Evolutionary conservation across 1,140 invertebrate genomes (phyloP), one percentile per base, ranked within the genome.

Genomic region (Propsilocerus akamusi): DNA sequence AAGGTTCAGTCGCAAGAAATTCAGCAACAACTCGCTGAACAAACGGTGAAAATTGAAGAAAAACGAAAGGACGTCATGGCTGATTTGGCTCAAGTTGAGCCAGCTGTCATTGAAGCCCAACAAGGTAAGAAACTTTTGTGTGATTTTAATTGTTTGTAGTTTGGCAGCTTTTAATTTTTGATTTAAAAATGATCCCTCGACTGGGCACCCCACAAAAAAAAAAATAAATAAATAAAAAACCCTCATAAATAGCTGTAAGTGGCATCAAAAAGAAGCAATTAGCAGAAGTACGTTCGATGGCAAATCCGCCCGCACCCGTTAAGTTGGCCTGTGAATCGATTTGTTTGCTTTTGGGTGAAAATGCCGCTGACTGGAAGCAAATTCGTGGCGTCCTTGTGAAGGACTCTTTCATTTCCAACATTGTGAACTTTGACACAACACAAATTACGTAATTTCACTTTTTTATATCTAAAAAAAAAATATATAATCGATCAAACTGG

Each of bases 1-100:
- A 99, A 99, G 71, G 86, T 94, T 10, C 86, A 95, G 59, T 95
- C 90, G 58, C 93, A 99, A 68, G 91, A 97, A 65, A 92, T 99
- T 59, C 95, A 98, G 67, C 80, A 83, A 20, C 80, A 86, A 56
- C 68, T 99, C 53, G 83, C 86, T 51, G 77, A 83, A 58, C 90
- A 95, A 72, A 93, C 90, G 1, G 78, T 89, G 22, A 81, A 89
- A 57, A 99, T 99, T 51, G 81, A 85, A 55, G 81, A 87, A 58
- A 99, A 98, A 66, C 78, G 89, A 52, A 77, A 83, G 53, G 82
- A 84, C 64, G 96, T 99, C 1, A 93, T 90, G 82, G 84, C 81
- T 11, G 95, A 99, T 68, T 73, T 99, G 52, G 88, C 85, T 6
- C 80, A 94, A 66, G 92, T 99, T 8, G 95, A 99, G 70, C 97